Conservation (phyloP, 2,113 vertebrate genomes). For the Athene noctua region DNA sequence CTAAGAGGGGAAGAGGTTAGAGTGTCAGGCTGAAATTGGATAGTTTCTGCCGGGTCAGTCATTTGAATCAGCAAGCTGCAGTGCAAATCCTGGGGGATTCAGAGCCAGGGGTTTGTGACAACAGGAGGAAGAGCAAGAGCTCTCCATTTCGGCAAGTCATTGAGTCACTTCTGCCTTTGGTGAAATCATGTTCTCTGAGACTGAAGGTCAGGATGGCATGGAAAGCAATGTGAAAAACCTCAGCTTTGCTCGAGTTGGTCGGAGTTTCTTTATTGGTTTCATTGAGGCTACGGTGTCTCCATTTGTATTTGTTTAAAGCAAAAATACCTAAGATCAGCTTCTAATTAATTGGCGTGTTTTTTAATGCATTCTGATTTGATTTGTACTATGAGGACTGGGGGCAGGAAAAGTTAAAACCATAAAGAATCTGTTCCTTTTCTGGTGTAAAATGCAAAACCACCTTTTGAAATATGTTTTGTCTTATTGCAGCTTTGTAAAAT, state of each 20-base stretch:
- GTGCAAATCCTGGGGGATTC: background rate
- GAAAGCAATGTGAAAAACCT: background rate
- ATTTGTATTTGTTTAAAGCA: background rate
- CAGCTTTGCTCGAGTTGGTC: background rate
- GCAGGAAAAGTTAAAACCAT: background rate
- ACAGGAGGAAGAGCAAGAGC: background rate
- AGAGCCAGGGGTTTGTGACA: background rate
- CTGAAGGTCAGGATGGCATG: background rate
- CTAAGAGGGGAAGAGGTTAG: background rate
- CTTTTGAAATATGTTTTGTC: background rate
- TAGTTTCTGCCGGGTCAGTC: background rate
- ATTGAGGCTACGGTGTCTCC: background rate
- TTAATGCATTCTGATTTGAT: background rate
- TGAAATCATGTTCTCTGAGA: background rate
- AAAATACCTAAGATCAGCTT: background rate
- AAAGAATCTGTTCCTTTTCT: background rate
- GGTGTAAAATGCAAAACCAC: background rate
- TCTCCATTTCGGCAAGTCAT: background rate
- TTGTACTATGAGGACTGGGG: background rate
- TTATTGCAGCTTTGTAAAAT: background rate
- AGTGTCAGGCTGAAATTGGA: background rate
- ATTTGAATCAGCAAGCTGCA: background rate
- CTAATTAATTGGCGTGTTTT: background rate
- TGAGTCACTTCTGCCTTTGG: background rate
- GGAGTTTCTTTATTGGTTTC: background rate